phyloP scores from a whole-genome alignment of 35 echinoderm and acorn worm species.

The Heliocidaris tuberculata region DNA sequence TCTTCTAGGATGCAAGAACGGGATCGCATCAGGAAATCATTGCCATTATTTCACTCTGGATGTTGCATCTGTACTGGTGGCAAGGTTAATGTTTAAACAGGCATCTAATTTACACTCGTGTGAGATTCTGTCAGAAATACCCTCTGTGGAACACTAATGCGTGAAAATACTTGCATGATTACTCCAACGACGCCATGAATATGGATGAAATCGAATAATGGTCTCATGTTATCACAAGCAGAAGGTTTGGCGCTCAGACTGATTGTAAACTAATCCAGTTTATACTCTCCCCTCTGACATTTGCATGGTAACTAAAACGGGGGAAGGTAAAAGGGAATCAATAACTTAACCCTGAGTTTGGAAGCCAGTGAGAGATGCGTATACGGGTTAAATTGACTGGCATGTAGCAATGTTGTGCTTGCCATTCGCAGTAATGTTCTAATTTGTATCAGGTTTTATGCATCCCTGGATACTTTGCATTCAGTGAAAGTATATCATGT shows the following conservation, averaged over 20 bases:
- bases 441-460: not conserved
- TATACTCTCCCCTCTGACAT: not conserved
- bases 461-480: not conserved
- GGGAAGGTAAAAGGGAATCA: not conserved
- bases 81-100: not conserved
- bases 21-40: not conserved
- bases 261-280: not conserved
- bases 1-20: not conserved
- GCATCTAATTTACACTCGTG: not conserved
- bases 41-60: not conserved
- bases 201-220: not conserved
- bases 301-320: not conserved
- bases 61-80: not conserved
- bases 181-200: not conserved
- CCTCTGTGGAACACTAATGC: not conserved
- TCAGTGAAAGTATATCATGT: not conserved
- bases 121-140: not conserved
- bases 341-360: not conserved
- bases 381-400: not conserved
- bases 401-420: not conserved
- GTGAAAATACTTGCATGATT: not conserved
- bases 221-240: not conserved
- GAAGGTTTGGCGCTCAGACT: not conserved
- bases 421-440: not conserved
- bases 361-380: not conserved